Conservation (phyloP, 2,888 invertebrate species). For the Sepiola atlantica region DNA sequence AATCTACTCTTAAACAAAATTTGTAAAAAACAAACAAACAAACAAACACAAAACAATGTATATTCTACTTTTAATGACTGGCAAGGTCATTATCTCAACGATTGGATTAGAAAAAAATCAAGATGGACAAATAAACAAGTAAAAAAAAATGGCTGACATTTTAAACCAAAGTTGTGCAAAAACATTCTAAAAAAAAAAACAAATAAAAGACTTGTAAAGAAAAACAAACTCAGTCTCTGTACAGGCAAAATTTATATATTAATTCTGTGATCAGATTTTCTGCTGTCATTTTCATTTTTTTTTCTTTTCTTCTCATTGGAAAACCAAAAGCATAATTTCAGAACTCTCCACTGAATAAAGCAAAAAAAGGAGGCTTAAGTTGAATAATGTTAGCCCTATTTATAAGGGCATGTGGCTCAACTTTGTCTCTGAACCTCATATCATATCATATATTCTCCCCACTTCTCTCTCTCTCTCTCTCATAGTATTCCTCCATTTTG, state of each 20-base stretch:
- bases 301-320: constrained; percentile 17
- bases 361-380: neutral
- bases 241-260: neutral
- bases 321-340: neutral
- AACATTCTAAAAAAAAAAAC: neutral
- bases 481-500: neutral
- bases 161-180: neutral
- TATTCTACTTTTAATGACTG: neutral
- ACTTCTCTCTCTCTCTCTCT: neutral
- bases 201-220: neutral
- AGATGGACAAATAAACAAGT: neutral
- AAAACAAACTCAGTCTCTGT: constrained; percentile 4
- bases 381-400: constrained; percentile 32
- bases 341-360: neutral
- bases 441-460: neutral
- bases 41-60: neutral
- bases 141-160: neutral
- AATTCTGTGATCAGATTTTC: constrained; percentile 32
- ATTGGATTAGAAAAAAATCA: neutral
- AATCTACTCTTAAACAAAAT: too few relatives aligned
- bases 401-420: neutral
- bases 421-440: neutral
- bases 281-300: neutral
- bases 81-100: neutral
- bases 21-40: too few relatives aligned